These are phyloP conservation scores for Myiopsitta monachus DNA, from an alignment of 2,113 vertebrate species.

Conservation along the genomic window DNA sequence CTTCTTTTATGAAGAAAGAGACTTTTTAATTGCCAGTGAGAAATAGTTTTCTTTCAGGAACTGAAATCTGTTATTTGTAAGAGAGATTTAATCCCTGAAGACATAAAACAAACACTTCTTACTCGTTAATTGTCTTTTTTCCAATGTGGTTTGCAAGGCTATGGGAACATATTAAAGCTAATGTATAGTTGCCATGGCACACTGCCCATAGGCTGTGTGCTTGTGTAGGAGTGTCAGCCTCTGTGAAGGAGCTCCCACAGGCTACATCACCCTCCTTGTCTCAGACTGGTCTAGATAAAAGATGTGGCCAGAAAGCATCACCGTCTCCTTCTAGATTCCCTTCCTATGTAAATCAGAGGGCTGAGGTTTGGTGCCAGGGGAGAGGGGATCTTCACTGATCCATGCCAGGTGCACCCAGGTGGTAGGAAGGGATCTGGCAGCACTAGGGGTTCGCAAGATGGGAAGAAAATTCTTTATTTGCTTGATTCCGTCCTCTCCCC, in stretches of 20 bases:
- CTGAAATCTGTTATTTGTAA: background rate
- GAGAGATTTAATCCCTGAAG: background rate
- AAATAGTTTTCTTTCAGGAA: background rate
- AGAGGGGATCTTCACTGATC: background rate
- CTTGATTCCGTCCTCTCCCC: background rate
- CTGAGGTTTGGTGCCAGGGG: background rate
- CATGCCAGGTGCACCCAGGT: background rate
- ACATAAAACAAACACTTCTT: background rate
- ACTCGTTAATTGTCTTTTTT: background rate
- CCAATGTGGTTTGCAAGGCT: background rate
- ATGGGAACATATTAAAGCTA: background rate
- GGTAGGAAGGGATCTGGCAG: background rate
- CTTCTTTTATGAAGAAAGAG: background rate
- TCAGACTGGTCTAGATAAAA: background rate
- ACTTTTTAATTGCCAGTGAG: background rate
- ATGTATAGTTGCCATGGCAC: background rate
- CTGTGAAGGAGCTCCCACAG: background rate
- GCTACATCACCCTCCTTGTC: fast-evolving
- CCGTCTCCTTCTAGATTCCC: background rate
- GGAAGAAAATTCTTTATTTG: background rate
- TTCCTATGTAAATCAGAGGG: background rate
- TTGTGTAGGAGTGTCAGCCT: background rate
- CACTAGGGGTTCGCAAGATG: background rate
- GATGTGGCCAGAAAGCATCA: background rate
- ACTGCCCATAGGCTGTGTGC: background rate